Conservation (phyloP, 2,888 invertebrate species). For the Lithophane semibrunnea region DNA sequence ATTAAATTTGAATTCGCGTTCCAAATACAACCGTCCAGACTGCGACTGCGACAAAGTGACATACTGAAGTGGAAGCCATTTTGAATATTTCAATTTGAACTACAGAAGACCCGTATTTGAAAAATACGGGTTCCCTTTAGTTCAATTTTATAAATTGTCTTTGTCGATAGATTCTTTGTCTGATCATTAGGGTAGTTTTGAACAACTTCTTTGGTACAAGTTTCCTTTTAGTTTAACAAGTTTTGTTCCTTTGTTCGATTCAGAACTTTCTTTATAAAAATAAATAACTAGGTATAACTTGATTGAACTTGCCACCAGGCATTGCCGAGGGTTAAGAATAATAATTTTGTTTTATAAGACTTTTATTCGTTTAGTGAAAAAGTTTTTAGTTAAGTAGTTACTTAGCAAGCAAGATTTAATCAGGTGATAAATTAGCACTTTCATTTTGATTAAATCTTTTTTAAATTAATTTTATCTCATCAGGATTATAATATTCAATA, state of each 20-base stretch:
- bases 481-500: background rate
- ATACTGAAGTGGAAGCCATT: slow-evolving; percentile 13
- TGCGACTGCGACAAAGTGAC: background rate
- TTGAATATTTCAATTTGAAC: slow-evolving; percentile 30
- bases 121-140: background rate
- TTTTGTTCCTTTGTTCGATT: slow-evolving; percentile 7
- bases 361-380: background rate
- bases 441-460: background rate
- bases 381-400: background rate
- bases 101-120: too few relatives aligned
- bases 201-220: background rate
- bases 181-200: slow-evolving; percentile 3
- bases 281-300: background rate
- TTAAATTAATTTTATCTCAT: background rate
- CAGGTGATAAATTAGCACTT: background rate
- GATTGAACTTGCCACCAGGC: background rate
- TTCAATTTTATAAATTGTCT: slow-evolving; percentile 8
- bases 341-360: background rate
- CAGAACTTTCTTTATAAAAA: background rate
- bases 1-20: slow-evolving; percentile 30
- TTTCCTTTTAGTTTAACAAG: slow-evolving; percentile 21
- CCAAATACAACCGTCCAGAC: slow-evolving; percentile 9
- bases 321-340: background rate
- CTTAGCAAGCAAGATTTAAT: background rate
- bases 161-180: slow-evolving; percentile 5